phyloP scores from a whole-genome alignment of 2,113 vertebrate genomes.

The Phylloscopus whistleri region DNA sequence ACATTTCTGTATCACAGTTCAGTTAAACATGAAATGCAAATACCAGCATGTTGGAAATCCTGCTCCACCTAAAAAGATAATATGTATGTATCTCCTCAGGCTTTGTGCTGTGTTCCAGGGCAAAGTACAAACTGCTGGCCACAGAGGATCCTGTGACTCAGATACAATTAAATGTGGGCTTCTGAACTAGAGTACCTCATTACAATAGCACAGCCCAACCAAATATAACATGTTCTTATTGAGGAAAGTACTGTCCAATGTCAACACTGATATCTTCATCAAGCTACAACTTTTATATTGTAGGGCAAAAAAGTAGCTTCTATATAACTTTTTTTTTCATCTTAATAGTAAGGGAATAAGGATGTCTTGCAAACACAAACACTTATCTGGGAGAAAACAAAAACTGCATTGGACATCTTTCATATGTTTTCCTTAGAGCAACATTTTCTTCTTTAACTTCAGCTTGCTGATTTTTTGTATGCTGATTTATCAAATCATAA shows the following conservation, averaged over 20 bases:
- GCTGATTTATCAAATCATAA: not conserved
- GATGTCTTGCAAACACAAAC: not conserved
- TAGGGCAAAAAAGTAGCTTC: not conserved
- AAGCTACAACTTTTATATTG: not conserved
- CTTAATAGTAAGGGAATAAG: not conserved
- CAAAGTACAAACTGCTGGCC: not conserved
- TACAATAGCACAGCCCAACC: not conserved
- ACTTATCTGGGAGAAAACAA: not conserved
- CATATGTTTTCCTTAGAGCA: not conserved
- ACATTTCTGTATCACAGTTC: not conserved
- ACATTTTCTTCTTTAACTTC: not conserved
- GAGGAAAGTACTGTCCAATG: not conserved
- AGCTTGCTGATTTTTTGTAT: not conserved
- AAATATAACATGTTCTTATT: not conserved
- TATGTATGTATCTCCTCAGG: not conserved
- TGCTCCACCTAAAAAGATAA: slow-evolving; percentile 54
- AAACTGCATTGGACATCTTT: not conserved
- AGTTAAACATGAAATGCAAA: slow-evolving; percentile 36
- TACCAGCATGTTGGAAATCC: slow-evolving; percentile 9
- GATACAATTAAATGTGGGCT: not conserved
- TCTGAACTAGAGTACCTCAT: not conserved
- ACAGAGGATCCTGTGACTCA: not conserved
- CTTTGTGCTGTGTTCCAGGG: not conserved
- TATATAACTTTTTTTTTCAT: not conserved
- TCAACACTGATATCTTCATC: not conserved